Percentiles rank a stretch among this genome's conserved stretches.
Evolutionary conservation across 2,113 vertebrate genomes (phyloP).

Genomic region (Lanius collurio): DNA sequence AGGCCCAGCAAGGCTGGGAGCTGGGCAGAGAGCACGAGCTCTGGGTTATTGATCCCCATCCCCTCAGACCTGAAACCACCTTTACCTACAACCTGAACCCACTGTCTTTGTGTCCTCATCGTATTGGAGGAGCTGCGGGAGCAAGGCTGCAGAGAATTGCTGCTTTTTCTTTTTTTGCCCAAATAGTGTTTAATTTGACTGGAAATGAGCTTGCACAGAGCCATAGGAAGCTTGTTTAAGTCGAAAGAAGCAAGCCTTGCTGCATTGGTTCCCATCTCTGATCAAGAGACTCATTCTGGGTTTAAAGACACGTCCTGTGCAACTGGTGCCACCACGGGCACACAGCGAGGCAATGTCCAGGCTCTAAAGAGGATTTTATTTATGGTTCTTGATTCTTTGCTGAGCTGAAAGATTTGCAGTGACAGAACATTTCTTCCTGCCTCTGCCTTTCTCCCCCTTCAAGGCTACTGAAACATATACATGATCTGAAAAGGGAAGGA

Average conservation of each 20-base stretch:
- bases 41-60: background rate
- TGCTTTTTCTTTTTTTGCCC: background rate
- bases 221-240: background rate
- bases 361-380: background rate
- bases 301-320: fast-evolving
- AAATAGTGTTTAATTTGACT: background rate
- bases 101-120: fast-evolving
- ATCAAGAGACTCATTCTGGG: background rate
- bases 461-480: background rate
- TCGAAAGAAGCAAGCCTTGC: background rate
- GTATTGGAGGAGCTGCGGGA: background rate
- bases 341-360: background rate
- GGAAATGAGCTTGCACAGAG: background rate
- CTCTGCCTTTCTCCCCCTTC: slow-evolving; percentile 20
- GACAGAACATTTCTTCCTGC: background rate
- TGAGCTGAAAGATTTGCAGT: slow-evolving; percentile 30
- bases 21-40: background rate
- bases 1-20: slow-evolving; percentile 20
- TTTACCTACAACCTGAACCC: background rate
- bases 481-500: background rate
- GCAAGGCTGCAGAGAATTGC: background rate
- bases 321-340: background rate
- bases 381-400: background rate
- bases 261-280: background rate
- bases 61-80: slow-evolving; percentile 27